Percentiles rank a stretch among this genome's conserved stretches.
These are phyloP conservation scores for Grallaria varia DNA, from an alignment of 2,113 vertebrate species.

Conservation along the genomic window DNA sequence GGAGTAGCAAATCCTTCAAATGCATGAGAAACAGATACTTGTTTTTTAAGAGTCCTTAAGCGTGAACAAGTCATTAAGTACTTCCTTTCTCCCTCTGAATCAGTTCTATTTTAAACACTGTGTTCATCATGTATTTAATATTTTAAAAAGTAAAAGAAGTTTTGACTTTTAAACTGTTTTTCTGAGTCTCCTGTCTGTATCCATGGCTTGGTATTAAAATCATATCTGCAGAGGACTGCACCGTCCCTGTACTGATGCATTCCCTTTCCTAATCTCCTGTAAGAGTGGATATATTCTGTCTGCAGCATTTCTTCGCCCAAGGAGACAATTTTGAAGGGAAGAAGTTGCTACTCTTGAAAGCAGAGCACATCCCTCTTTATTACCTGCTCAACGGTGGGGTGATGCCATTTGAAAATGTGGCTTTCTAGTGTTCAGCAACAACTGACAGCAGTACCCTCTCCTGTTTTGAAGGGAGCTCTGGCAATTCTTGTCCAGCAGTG, in stretches of 20 bases:
- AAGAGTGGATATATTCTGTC: not conserved
- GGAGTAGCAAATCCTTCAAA: slow-evolving; percentile 19
- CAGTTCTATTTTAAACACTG: not conserved
- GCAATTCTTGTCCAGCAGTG: too few relatives aligned
- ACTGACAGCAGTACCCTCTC: not conserved
- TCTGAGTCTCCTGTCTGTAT: not conserved
- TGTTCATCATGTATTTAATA: not conserved
- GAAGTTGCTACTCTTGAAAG: not conserved
- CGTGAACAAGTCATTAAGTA: slow-evolving; percentile 13
- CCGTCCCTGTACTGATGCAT: not conserved
- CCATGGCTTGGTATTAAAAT: not conserved
- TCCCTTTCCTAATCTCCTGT: not conserved
- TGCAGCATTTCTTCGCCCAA: not conserved
- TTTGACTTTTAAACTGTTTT: not conserved
- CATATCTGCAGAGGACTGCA: not conserved
- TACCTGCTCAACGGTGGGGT: accelerated
- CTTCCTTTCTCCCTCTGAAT: not conserved
- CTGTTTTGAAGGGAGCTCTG: not conserved
- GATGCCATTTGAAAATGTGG: not conserved
- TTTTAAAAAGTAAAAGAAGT: not conserved
- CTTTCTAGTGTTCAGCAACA: not conserved
- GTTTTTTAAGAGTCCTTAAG: slow-evolving; percentile 38
- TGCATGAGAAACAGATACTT: not conserved
- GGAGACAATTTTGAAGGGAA: not conserved
- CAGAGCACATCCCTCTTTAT: not conserved